Base-by-base conservation (phyloP, 2,888 invertebrate genomes). In the Synergus umbraculus region DNA sequence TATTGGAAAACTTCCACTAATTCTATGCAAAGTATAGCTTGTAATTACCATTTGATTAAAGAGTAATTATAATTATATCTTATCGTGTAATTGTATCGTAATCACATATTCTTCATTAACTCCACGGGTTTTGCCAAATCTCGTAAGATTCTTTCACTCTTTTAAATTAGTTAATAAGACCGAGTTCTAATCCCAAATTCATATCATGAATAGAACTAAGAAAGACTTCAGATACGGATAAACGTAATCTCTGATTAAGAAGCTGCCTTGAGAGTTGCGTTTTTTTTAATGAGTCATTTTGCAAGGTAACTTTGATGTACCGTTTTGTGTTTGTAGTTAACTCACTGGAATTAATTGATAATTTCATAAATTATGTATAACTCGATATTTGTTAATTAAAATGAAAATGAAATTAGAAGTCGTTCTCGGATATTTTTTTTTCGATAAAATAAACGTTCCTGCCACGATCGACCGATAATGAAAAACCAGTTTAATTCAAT, bases 21-120 rank as follows among this genome's bases (percentile, higher is more conserved):
- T 96, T 96, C 96, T 96, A 96, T 96, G 96, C 96, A 96, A 96
- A 96, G 96, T 96, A 96, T 96, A 96, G 96, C 95, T 96, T 96
- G 96, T 96, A 96, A 92, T 93, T 85, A 79, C 54, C 37, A 49
- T 73, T 73, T 73, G 54, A 73, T 73, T 73, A 29, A 54, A 73
- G 73, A 54, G 49, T 73, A 73, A 54, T 73, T 54, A 73, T 54
- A 73, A 29, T 29, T 29, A 29, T 29, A 29, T 37, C 73, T 73
- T 49, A 73, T 49, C 73, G 73, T 22, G 8, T 73, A 73, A 73
- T 54, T 73, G 49, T 73, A 49, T 49, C 22, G 37, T 29, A 65
- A 65, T 65, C 43, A 41, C 65, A 65, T 41, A 18, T 43, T 41
- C 9, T 41, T 65, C 41, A 15, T 46, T 37, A 13, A 18, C 29